Evolutionary conservation across 1,140 invertebrate genomes (phyloP).

Genomic region (Euwallacea fornicatus): DNA sequence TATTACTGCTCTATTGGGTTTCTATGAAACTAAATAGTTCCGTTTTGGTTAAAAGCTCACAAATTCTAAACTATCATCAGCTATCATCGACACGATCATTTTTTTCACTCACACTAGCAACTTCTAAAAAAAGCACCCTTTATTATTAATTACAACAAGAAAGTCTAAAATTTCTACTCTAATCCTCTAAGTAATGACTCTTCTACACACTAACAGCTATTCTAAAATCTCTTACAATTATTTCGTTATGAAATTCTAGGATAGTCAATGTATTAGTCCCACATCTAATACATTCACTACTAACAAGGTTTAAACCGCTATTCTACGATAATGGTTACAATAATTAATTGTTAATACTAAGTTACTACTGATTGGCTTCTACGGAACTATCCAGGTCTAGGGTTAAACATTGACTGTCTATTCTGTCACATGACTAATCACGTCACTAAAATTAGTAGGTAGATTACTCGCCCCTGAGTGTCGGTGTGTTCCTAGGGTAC

Average conservation of each 20-base stretch:
- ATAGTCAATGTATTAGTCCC: conserved; percentile 38
- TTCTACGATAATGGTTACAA: background rate
- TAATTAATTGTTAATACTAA: conserved; percentile 3
- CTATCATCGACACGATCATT: too few relatives aligned
- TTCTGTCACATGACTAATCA: conserved; percentile 44
- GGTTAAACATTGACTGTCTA: conserved; percentile 48
- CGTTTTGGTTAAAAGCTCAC: conserved; percentile 14
- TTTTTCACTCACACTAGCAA: too few relatives aligned
- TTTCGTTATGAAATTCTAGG: conserved; percentile 21
- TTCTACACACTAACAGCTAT: conserved; percentile 38
- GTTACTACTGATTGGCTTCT: conserved; percentile 24
- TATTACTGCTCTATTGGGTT: background rate
- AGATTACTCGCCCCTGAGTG: conserved; percentile 52
- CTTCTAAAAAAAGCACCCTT: too few relatives aligned
- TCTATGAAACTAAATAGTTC: background rate
- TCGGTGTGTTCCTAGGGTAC: conserved; percentile 24
- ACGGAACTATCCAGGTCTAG: conserved; percentile 41
- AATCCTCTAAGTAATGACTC: background rate
- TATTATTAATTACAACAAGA: too few relatives aligned
- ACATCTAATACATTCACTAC: conserved; percentile 37
- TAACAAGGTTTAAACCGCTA: conserved; percentile 37
- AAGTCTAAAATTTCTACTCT: background rate
- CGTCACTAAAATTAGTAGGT: conserved; percentile 47
- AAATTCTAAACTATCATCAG: too few relatives aligned
- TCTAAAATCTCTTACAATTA: conserved; percentile 37